A percentile compares a stretch with the other conserved stretches of the same genome.
Conservation (phyloP, 2,888 invertebrate genomes). For the Drosophila meridionalis region DNA sequence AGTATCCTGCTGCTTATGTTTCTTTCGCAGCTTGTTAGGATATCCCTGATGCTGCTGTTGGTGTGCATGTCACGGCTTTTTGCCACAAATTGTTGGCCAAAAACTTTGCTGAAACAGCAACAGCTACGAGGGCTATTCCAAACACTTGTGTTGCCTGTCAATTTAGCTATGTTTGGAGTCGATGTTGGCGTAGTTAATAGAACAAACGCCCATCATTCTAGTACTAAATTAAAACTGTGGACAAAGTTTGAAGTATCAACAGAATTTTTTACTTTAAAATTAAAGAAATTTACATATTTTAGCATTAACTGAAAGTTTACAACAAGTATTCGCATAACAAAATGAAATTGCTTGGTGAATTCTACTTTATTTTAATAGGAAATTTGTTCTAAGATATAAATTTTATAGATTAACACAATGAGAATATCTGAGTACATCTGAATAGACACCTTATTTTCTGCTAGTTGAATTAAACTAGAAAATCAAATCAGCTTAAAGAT, state of each 20-base stretch:
- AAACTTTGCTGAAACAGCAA: slow-evolving; percentile 6
- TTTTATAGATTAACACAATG: not conserved
- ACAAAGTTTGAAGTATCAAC: not conserved
- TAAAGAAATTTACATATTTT: not conserved
- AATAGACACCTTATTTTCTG: not conserved
- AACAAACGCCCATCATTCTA: not conserved
- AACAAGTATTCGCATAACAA: not conserved
- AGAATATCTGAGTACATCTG: not conserved
- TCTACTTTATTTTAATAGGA: not conserved
- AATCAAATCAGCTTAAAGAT: not conserved
- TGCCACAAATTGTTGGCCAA: slow-evolving; percentile 48
- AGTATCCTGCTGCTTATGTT: slow-evolving; percentile 10
- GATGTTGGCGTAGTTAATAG: not conserved
- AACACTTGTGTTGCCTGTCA: not conserved
- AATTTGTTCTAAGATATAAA: not conserved
- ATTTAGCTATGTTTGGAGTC: not conserved
- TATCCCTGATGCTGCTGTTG: slow-evolving; percentile 7
- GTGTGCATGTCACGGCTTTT: slow-evolving; percentile 24
- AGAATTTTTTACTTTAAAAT: not conserved
- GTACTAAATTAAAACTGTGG: not conserved
- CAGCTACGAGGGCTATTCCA: slow-evolving; percentile 26
- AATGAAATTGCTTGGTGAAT: not conserved
- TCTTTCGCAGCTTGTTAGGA: slow-evolving; percentile 1
- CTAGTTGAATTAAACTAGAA: not conserved
- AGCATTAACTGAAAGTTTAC: not conserved